Evolutionary conservation across 2,888 invertebrate genomes (phyloP).

Genomic region (Prenolepis imparis): DNA sequence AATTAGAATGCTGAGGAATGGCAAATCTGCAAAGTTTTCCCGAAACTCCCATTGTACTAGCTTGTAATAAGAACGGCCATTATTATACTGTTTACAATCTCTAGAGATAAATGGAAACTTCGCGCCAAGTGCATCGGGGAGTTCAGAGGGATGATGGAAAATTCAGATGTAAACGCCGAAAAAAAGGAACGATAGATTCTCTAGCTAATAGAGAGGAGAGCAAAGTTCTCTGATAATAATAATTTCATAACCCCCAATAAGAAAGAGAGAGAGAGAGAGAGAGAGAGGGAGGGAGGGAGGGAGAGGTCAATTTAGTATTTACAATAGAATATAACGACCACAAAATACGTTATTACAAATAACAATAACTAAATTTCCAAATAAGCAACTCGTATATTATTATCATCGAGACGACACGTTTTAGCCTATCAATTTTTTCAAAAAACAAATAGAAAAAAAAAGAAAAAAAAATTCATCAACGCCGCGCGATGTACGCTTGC

Average conservation of each 20-base stretch:
- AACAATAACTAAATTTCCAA: background rate
- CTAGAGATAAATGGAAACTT: constrained; percentile 40
- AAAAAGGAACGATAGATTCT: constrained; percentile 11
- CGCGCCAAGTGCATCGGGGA: constrained; percentile 56
- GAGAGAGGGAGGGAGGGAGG: background rate
- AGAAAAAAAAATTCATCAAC: background rate
- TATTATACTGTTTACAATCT: constrained; percentile 76
- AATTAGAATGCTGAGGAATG: constrained; percentile 71
- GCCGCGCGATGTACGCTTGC: background rate
- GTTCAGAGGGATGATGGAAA: constrained; percentile 30
- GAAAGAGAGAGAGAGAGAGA: background rate
- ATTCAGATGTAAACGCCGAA: constrained; percentile 49
- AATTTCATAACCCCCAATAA: background rate
- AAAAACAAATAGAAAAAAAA: background rate
- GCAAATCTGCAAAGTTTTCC: constrained; percentile 71
- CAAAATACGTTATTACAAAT: background rate
- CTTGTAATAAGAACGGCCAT: constrained; percentile 73
- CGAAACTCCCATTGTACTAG: constrained; percentile 59
- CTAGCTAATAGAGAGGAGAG: background rate
- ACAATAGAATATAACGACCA: background rate
- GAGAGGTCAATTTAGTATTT: background rate
- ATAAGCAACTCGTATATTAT: background rate
- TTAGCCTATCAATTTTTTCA: constrained; percentile 16
- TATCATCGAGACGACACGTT: background rate
- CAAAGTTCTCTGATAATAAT: background rate